Percentiles rank a stretch among this genome's conserved stretches.
These are phyloP conservation scores for Penaeus indicus DNA, from an alignment of 1,140 invertebrate genomes.

Conservation along the genomic window DNA sequence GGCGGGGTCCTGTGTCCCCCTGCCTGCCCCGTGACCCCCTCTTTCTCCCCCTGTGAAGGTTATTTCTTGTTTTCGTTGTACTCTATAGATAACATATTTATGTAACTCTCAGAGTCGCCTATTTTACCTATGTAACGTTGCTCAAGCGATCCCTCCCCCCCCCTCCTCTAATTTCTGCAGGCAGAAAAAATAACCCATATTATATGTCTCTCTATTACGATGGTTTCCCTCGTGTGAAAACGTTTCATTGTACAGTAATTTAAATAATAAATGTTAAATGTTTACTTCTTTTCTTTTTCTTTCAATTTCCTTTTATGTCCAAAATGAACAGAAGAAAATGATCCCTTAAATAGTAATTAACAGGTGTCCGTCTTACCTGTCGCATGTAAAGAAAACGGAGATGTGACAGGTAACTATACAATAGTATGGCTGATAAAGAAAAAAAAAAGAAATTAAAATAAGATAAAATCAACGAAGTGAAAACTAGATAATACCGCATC, in stretches of 20 bases:
- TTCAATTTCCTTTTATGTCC: neutral
- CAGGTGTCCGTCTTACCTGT: too few species aligned
- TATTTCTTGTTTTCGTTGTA: too few species aligned
- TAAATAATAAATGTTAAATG: conserved; percentile 1
- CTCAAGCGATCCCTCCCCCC: conserved; percentile 2
- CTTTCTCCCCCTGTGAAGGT: too few species aligned
- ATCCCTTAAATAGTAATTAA: too few species aligned
- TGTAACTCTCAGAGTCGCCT: neutral
- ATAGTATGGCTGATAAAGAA: too few species aligned
- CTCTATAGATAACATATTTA: neutral
- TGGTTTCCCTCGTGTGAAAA: neutral
- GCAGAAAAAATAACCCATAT: conserved; percentile 12
- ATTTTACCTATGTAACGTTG: conserved; percentile 13
- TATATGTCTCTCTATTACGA: neutral
- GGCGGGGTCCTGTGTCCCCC: too few species aligned
- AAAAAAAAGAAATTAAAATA: too few species aligned
- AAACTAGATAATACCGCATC: too few species aligned
- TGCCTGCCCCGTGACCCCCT: too few species aligned
- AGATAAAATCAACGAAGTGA: too few species aligned
- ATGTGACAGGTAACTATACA: too few species aligned
- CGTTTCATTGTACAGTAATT: conserved; percentile 16
- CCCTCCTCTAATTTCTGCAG: neutral
- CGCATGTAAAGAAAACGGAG: too few species aligned
- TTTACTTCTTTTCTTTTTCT: neutral
- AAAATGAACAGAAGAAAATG: neutral